phyloP scores from a whole-genome alignment of 92 coral and sea anemone genomes.

The Epizoanthus illoricatus region DNA sequence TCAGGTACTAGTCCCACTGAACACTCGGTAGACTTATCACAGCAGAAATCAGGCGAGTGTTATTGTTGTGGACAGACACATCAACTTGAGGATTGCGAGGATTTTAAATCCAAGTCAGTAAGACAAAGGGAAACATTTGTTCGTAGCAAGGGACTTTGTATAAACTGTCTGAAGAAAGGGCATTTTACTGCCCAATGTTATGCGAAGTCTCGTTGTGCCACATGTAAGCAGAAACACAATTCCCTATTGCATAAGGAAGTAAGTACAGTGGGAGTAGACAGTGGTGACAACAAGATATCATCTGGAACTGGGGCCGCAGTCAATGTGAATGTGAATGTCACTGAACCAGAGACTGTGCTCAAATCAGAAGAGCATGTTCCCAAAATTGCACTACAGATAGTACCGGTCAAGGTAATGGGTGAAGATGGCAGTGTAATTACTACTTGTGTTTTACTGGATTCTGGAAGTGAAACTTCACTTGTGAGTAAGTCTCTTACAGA shows the following conservation, averaged over 20 bases:
- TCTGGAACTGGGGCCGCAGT: too few species aligned
- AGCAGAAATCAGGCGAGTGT: slow-evolving; percentile 23
- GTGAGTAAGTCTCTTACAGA: neutral
- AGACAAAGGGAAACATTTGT: slow-evolving; percentile 57
- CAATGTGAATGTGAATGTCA: too few species aligned
- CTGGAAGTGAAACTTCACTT: too few species aligned
- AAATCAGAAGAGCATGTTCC: too few species aligned
- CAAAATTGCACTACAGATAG: too few species aligned
- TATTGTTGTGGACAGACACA: slow-evolving; percentile 45
- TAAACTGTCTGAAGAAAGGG: slow-evolving; percentile 37
- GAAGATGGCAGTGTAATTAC: too few species aligned
- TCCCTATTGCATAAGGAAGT: neutral
- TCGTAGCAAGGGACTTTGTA: slow-evolving; percentile 49
- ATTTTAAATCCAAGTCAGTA: slow-evolving; percentile 49
- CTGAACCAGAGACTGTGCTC: too few species aligned
- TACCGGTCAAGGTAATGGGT: too few species aligned
- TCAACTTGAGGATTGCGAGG: slow-evolving; percentile 48
- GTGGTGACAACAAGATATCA: neutral
- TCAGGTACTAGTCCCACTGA: neutral
- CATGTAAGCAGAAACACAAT: slow-evolving; percentile 33
- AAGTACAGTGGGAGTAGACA: neutral
- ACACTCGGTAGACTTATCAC: slow-evolving; percentile 3
- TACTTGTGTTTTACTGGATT: too few species aligned
- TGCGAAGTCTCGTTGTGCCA: slow-evolving; percentile 31
- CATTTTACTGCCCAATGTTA: slow-evolving; percentile 41